These are phyloP conservation scores for Podarcis raffonei DNA, from an alignment of 2,113 vertebrate genomes.

Conservation along the genomic window DNA sequence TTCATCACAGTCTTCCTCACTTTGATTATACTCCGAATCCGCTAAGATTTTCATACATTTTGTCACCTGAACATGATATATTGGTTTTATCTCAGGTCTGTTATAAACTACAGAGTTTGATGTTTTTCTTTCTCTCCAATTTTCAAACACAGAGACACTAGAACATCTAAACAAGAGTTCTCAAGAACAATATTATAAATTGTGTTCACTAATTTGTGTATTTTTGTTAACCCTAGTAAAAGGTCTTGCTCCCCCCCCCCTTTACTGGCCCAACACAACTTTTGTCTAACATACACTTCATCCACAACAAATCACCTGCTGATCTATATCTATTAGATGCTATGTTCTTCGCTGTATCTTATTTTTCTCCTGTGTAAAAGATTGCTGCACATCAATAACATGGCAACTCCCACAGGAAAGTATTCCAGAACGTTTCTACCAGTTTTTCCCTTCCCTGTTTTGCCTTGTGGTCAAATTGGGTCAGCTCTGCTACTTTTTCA, in stretches of 20 bases:
- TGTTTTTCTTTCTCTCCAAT: too few relatives aligned
- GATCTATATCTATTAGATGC: not conserved
- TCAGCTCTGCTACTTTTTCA: not conserved
- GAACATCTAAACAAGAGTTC: not conserved
- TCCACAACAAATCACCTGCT: not conserved
- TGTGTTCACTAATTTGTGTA: too few relatives aligned
- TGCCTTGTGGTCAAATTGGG: not conserved
- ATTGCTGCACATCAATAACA: not conserved
- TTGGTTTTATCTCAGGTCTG: not conserved
- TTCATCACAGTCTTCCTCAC: too few relatives aligned
- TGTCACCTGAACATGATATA: not conserved
- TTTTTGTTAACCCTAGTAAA: too few relatives aligned
- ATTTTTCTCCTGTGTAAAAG: not conserved
- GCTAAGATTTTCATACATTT: too few relatives aligned
- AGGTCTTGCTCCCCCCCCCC: not conserved
- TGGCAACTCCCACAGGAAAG: not conserved
- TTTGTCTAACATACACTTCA: not conserved
- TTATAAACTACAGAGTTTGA: not conserved
- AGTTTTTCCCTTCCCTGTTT: not conserved
- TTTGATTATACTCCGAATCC: not conserved
- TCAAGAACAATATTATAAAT: too few relatives aligned
- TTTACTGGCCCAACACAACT: not conserved
- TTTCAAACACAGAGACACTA: too few relatives aligned
- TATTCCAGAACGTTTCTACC: accelerated
- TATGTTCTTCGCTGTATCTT: not conserved